Evolutionary conservation across 2,888 invertebrate species (phyloP).

Genomic region (Antitype chi): DNA sequence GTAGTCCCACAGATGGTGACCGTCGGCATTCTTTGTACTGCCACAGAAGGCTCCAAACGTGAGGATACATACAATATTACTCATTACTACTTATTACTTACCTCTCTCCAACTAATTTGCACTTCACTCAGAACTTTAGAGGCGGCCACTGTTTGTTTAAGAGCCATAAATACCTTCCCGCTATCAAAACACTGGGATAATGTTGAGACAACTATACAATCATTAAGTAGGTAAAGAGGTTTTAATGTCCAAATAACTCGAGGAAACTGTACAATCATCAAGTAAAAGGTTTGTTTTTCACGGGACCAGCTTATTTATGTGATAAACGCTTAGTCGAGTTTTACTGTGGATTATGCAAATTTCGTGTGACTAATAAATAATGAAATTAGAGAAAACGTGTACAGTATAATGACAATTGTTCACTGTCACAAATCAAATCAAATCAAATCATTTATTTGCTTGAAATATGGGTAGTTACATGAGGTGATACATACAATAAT

Average conservation of each 20-base stretch:
- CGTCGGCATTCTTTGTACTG: constrained; percentile 34
- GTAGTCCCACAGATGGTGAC: constrained; percentile 1
- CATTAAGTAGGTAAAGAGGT: constrained; percentile 4
- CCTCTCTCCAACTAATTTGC: constrained; percentile 46
- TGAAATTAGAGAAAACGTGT: too few relatives aligned
- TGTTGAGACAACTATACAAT: neutral
- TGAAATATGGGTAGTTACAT: too few relatives aligned
- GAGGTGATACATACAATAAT: too few relatives aligned
- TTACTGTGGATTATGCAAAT: too few relatives aligned
- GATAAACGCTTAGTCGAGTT: too few relatives aligned
- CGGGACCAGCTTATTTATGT: neutral
- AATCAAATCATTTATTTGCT: too few relatives aligned
- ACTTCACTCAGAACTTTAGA: constrained; percentile 37
- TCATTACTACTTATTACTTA: constrained; percentile 38
- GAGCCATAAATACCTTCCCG: constrained; percentile 38
- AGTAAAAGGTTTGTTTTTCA: neutral
- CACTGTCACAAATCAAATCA: too few relatives aligned
- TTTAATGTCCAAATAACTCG: constrained; percentile 2
- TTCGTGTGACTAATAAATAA: too few relatives aligned
- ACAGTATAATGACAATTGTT: too few relatives aligned
- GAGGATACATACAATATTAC: constrained; percentile 46
- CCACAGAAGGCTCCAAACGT: constrained; percentile 31
- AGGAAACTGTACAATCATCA: neutral
- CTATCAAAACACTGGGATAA: constrained; percentile 35
- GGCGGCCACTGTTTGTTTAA: constrained; percentile 15